Percentiles rank a stretch among this genome's conserved stretches.
Evolutionary conservation across 1,140 invertebrate genomes (phyloP).

Genomic region (Tetraneura akinire): DNA sequence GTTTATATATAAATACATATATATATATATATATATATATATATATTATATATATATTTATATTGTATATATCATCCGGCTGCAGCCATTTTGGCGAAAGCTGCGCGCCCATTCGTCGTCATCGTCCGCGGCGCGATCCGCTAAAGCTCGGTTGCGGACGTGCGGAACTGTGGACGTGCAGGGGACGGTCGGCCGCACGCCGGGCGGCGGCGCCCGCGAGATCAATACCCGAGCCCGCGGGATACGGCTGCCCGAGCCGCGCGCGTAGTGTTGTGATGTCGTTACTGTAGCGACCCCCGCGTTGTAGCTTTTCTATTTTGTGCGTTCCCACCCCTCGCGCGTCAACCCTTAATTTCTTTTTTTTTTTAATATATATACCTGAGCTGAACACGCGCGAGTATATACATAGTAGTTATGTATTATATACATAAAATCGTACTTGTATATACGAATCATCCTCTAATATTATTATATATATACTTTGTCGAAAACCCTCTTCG

Average conservation of each 20-base stretch:
- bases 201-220: neutral
- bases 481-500: no score
- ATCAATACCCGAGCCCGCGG: slow-evolving; percentile 40
- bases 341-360: neutral
- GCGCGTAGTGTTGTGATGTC: slow-evolving; percentile 49
- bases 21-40: neutral
- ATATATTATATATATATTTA: neutral
- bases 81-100: slow-evolving; percentile 45
- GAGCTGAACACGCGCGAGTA: neutral
- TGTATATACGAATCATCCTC: no score
- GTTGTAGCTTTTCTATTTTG: slow-evolving; percentile 23
- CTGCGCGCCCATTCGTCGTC: slow-evolving; percentile 39
- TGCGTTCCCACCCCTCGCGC: neutral
- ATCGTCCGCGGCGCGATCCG: slow-evolving; percentile 22
- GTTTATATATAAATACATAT: no score
- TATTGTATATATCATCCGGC: no score
- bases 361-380: neutral
- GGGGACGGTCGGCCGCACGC: neutral
- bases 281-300: slow-evolving; percentile 46
- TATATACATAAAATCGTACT: neutral
- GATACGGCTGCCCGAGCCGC: neutral
- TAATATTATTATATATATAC: no score
- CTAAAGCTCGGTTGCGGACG: neutral
- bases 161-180: neutral
- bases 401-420: slow-evolving; percentile 14